Percentiles rank a stretch among this genome's conserved stretches.
These are phyloP conservation scores for Panopea generosa DNA, from an alignment of 2,888 invertebrate species.

Conservation along the genomic window DNA sequence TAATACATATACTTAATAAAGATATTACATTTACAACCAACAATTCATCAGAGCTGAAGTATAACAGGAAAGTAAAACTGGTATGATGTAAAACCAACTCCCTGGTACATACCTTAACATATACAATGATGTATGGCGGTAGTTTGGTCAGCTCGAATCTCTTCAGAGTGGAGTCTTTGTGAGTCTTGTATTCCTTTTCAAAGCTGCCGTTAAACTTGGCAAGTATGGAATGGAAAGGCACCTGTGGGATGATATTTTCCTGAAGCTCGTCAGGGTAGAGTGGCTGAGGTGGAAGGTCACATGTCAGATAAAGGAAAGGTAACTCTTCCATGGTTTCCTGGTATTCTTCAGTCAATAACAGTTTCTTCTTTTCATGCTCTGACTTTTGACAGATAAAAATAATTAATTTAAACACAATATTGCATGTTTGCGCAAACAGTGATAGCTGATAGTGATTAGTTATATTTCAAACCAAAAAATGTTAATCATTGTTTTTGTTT, in stretches of 20 bases:
- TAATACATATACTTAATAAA: too few relatives aligned
- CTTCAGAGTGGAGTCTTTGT: conserved; percentile 99
- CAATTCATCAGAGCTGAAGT: too few relatives aligned
- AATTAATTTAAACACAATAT: too few relatives aligned
- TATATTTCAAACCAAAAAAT: not conserved
- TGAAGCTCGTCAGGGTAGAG: conserved; percentile 97
- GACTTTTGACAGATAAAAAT: too few relatives aligned
- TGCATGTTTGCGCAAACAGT: too few relatives aligned
- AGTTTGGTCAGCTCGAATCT: conserved; percentile 97
- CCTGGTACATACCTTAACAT: conserved; percentile 93
- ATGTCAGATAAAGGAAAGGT: conserved; percentile 98
- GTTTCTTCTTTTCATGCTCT: conserved; percentile 93
- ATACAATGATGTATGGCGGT: conserved; percentile 97
- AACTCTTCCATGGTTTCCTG: conserved; percentile 92
- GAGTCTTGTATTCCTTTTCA: conserved; percentile 99
- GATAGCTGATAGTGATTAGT: too few relatives aligned
- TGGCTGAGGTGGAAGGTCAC: conserved; percentile 98
- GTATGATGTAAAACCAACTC: too few relatives aligned
- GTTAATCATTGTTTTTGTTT: not conserved
- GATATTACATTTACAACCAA: too few relatives aligned
- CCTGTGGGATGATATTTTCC: conserved; percentile 99
- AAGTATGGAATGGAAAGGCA: conserved; percentile 96
- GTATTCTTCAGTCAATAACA: conserved; percentile 93
- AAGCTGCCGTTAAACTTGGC: conserved; percentile 98
- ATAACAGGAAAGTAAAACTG: too few relatives aligned